phyloP scores from a whole-genome alignment of 2,888 invertebrate species.

The Erebia palarica region DNA sequence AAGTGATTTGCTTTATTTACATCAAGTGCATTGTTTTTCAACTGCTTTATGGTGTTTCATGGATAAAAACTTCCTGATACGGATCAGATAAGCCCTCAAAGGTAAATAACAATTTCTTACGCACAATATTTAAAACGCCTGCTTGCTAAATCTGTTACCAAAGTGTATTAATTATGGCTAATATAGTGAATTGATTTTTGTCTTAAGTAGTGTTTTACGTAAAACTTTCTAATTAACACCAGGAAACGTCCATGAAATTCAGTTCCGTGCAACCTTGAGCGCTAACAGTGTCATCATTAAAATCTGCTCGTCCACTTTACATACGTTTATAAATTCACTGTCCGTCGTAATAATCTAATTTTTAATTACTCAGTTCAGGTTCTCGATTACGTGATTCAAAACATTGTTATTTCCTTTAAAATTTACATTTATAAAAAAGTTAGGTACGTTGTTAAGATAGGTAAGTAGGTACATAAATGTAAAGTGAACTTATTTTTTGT shows the following conservation, averaged over 20 bases:
- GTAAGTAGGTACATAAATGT: too few species aligned
- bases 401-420: neutral
- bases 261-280: constrained; percentile 63
- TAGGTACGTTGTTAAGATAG: too few species aligned
- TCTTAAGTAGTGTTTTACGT: neutral
- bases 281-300: constrained; percentile 56
- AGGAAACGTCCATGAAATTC: constrained; percentile 30
- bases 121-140: constrained; percentile 34
- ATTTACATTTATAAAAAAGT: too few species aligned
- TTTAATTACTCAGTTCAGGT: neutral
- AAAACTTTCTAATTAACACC: constrained; percentile 16
- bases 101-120: constrained; percentile 54
- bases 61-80: constrained; percentile 47
- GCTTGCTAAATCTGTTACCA: constrained; percentile 10
- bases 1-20: constrained; percentile 48
- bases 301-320: constrained; percentile 50
- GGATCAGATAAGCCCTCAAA: constrained; percentile 49
- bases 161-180: constrained; percentile 5
- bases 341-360: neutral
- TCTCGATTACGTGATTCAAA: neutral
- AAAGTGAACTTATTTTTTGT: too few species aligned
- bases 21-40: constrained; percentile 40
- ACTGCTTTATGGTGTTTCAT: constrained; percentile 60
- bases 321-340: constrained; percentile 28
- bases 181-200: neutral